Conservation (phyloP, 2,113 vertebrate species). For the Bettongia penicillata region DNA sequence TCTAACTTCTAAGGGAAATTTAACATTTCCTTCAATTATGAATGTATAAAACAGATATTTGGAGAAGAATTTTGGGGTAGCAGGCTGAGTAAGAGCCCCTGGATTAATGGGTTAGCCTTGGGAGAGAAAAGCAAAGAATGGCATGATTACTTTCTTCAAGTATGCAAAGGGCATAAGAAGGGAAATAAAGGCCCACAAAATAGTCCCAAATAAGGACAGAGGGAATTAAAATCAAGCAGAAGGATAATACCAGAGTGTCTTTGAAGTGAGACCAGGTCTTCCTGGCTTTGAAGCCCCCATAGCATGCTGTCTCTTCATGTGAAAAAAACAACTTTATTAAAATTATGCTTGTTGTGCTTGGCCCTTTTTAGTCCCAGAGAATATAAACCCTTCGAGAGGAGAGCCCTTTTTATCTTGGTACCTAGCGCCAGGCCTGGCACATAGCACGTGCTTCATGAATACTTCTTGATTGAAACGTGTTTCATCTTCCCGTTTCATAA, state of each 20-base stretch:
- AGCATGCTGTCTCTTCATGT: neutral
- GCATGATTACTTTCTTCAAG: neutral
- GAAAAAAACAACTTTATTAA: neutral
- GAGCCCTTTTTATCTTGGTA: neutral
- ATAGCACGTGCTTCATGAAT: neutral
- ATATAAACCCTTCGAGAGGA: neutral
- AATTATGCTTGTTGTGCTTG: neutral
- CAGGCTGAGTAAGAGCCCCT: neutral
- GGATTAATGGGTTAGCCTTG: neutral
- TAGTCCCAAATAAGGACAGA: constrained; percentile 18
- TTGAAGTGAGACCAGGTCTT: neutral
- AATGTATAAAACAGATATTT: neutral
- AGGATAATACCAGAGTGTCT: neutral
- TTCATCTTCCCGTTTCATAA: constrained; percentile 41
- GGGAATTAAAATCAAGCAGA: constrained; percentile 9
- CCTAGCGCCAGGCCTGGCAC: neutral
- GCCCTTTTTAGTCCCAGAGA: neutral
- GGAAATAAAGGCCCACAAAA: neutral
- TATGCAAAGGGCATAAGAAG: neutral
- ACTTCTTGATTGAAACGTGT: neutral
- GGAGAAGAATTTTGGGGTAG: neutral
- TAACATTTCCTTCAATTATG: neutral
- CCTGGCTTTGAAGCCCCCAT: neutral
- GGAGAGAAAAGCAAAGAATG: neutral
- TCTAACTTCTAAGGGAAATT: neutral